Percentiles rank a stretch among this genome's conserved stretches.
These are phyloP conservation scores for Temnothorax ravouxi DNA, from an alignment of 2,888 invertebrate species.

Conservation along the genomic window DNA sequence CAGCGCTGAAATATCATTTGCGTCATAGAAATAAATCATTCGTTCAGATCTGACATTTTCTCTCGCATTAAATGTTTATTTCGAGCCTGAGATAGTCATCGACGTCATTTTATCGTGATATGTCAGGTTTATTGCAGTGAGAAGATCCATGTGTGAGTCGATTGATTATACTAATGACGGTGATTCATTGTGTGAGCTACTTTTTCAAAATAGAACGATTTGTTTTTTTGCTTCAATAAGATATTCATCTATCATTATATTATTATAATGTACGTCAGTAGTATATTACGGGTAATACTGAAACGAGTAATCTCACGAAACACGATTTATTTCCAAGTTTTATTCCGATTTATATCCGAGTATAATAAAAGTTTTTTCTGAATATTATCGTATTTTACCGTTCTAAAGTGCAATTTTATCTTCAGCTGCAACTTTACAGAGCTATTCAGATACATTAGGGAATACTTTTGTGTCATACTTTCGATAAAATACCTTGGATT, in stretches of 20 bases:
- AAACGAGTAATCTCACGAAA: background rate
- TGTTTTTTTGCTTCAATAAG: conserved; percentile 5
- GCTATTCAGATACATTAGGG: background rate
- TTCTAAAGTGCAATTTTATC: background rate
- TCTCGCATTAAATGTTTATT: conserved; percentile 54
- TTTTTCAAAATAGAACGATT: background rate
- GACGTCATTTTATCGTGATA: conserved; percentile 33
- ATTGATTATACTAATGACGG: conserved; percentile 6
- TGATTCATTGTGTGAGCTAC: conserved; percentile 6
- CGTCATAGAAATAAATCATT: conserved; percentile 64
- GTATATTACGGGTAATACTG: background rate
- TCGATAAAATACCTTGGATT: conserved; percentile 54
- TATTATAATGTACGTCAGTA: background rate
- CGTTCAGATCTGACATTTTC: conserved; percentile 14
- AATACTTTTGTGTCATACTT: conserved; percentile 16
- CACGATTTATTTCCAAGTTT: background rate
- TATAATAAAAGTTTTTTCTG: background rate
- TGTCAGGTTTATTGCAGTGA: conserved; percentile 23
- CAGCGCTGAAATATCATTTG: conserved; percentile 28
- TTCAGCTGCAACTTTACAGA: background rate
- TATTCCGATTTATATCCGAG: background rate
- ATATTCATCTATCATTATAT: background rate
- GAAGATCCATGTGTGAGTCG: background rate
- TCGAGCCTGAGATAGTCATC: background rate
- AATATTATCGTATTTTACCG: background rate